These are phyloP conservation scores for Amblyopsis hoosieri DNA, from an alignment of 2,797 vertebrate genomes.

Conservation along the genomic window DNA sequence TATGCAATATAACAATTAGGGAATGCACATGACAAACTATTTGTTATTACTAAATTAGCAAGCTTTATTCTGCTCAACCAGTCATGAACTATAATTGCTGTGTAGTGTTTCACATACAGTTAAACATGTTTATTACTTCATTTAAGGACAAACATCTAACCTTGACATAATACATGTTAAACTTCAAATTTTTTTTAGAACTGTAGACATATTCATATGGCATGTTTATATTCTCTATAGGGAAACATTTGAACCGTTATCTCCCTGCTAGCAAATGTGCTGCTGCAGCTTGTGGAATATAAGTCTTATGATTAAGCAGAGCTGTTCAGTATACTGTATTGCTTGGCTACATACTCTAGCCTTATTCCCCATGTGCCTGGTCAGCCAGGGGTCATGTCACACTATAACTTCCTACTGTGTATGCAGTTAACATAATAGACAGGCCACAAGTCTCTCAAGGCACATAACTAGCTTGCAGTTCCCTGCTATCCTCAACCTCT, in stretches of 20 bases:
- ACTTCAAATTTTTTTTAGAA: too few species aligned
- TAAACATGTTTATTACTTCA: background rate
- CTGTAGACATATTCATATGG: too few species aligned
- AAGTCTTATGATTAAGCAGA: slow-evolving; percentile 55
- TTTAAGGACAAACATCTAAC: slow-evolving; percentile 18
- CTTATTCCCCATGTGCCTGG: slow-evolving; percentile 67
- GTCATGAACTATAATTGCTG: background rate
- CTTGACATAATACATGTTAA: background rate
- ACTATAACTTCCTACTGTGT: slow-evolving; percentile 53
- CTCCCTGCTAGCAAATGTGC: background rate
- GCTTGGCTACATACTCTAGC: slow-evolving; percentile 54
- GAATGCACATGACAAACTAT: slow-evolving; percentile 49
- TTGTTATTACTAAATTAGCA: slow-evolving; percentile 71
- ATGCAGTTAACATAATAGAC: slow-evolving; percentile 56
- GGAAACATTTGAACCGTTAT: too few species aligned
- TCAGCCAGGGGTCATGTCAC: slow-evolving; percentile 70
- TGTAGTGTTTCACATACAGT: too few species aligned
- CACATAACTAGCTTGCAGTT: slow-evolving; percentile 37
- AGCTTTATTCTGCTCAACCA: slow-evolving; percentile 49
- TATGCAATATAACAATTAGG: slow-evolving; percentile 68
- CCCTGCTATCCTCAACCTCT: slow-evolving; percentile 26
- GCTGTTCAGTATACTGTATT: slow-evolving; percentile 51
- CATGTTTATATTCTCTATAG: too few species aligned
- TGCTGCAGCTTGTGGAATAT: slow-evolving; percentile 58
- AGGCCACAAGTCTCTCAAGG: slow-evolving; percentile 46